Evolutionary conservation across 2,888 invertebrate species (phyloP), one percentile per base, ranked within the genome.

Genomic region (Campoplex nolae): DNA sequence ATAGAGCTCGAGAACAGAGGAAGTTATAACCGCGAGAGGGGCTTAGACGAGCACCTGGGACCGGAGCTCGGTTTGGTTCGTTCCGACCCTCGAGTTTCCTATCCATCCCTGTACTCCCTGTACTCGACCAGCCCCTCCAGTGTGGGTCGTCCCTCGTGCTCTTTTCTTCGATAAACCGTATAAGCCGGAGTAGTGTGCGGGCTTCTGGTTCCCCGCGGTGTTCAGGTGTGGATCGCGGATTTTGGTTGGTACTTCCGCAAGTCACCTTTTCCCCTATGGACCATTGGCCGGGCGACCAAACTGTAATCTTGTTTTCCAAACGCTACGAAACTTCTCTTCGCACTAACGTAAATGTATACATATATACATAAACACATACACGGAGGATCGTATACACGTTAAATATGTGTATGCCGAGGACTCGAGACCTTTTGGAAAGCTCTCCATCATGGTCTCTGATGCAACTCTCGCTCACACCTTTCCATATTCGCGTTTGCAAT

Each of bases 241-340:
- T 86, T 86, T 48, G 76, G 80, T 86, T 62, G 73, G 74, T 67
- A 73, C 73, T 84, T 81, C 77, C 76, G 80, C 23, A 28, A 42
- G 65, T 77, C 42, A 62, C 42, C 54, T 67, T 82, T 77, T 11
- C 70, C 38, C 32, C 42, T 77, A 65, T 54, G 48, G 56, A 75
- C 79, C 79, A 75, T 77, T 35, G 65, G 62, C 62, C 71, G 77
- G 51, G 77, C 82, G 82, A 80, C 89, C 90, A 89, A 92, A 93
- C 93, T 93, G 92, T 93, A 93, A 93, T 93, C 93, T 92, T 93
- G 93, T 93, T 93, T 93, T 93, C 93, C 90, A 93, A 93, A 93
- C 92, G 92, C 91, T 91, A 88, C 88, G 89, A 90, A 93, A 93
- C 91, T 93, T 92, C n/a, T n/a, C 85, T 23, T 23, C 23, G 23